Evolutionary conservation across 1,140 invertebrate genomes (phyloP).

Genomic region (Andrena cerasifolii): DNA sequence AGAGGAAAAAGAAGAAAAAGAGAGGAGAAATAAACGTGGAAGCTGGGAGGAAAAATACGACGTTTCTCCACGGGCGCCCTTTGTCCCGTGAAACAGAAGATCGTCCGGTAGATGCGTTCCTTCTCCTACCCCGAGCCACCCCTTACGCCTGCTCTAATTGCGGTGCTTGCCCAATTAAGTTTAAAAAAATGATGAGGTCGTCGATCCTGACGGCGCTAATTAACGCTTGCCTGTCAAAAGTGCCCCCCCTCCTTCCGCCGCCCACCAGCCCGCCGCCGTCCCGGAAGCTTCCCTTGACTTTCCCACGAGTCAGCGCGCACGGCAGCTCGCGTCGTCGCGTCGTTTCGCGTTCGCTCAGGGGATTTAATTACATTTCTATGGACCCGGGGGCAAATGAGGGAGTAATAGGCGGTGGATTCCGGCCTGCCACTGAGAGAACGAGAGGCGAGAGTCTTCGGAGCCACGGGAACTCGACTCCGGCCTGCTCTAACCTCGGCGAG

Average conservation of each 20-base stretch:
- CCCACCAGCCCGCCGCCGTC: not conserved
- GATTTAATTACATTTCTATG: constrained; percentile 77
- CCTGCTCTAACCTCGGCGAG: constrained; percentile 12
- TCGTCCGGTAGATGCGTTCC: constrained; percentile 11
- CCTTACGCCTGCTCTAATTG: constrained; percentile 41
- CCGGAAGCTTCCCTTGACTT: constrained; percentile 30
- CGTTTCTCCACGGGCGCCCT: not conserved
- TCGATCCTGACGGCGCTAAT: constrained; percentile 56
- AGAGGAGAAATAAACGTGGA: constrained; percentile 9
- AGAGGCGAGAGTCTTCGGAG: constrained; percentile 38
- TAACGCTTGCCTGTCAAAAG: constrained; percentile 65
- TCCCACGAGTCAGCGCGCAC: constrained; percentile 57
- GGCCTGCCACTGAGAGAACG: constrained; percentile 30
- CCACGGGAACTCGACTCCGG: constrained; percentile 19
- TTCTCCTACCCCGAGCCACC: not conserved
- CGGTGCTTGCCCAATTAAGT: constrained; percentile 55
- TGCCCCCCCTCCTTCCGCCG: constrained; percentile 1
- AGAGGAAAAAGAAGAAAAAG: not conserved
- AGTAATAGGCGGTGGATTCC: constrained; percentile 60
- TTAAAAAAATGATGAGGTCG: constrained; percentile 54
- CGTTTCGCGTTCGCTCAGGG: constrained; percentile 66
- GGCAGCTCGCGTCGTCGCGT: constrained; percentile 33
- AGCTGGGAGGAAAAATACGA: not conserved
- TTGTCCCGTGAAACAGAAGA: constrained; percentile 16
- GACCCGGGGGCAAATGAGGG: constrained; percentile 66